Percentiles rank a stretch among this genome's conserved stretches.
These are phyloP conservation scores for Tapirus terrestris DNA, from an alignment of 2,113 vertebrate genomes.

Conservation along the genomic window DNA sequence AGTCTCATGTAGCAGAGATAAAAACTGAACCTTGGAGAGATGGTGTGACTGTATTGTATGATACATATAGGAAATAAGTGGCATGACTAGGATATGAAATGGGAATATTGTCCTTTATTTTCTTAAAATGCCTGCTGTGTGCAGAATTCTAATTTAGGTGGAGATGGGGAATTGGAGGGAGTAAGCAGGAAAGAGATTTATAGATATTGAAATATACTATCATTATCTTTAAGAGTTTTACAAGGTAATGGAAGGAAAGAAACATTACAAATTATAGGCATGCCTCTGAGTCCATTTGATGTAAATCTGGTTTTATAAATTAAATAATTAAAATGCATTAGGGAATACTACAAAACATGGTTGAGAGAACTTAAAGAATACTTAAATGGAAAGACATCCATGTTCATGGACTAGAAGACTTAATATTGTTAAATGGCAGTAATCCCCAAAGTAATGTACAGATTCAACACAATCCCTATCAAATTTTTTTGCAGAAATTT, in stretches of 20 bases:
- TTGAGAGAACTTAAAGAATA: not conserved
- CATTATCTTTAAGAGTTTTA: not conserved
- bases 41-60: not conserved
- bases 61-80: not conserved
- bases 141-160: not conserved
- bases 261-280: not conserved
- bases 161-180: not conserved
- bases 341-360: not conserved
- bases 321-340: not conserved
- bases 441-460: not conserved
- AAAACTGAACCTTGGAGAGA: not conserved
- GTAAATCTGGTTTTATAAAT: not conserved
- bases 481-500: not conserved
- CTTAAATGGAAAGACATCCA: not conserved
- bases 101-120: not conserved
- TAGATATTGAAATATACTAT: not conserved
- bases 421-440: not conserved
- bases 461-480: not conserved
- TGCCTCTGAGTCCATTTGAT: not conserved
- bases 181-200: not conserved
- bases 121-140: not conserved
- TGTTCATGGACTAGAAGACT: not conserved
- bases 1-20: not conserved
- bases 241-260: not conserved
- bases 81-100: not conserved